A percentile compares a stretch with the other conserved stretches of the same genome.
Conservation (phyloP, 2,113 vertebrate genomes). For the Montifringilla adamsi region DNA sequence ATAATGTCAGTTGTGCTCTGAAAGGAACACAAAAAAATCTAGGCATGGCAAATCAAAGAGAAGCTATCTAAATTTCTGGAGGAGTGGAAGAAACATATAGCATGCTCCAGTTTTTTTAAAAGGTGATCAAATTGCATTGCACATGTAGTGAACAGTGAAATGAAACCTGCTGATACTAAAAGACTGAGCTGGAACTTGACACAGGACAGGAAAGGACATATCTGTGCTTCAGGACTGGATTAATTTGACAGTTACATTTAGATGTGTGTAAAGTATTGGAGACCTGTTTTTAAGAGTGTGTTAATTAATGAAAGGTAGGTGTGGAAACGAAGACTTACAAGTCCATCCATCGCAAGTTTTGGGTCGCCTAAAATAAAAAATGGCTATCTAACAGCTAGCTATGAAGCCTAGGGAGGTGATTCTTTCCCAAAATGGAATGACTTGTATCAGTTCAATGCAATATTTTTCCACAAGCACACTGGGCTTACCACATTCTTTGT, state of each 20-base stretch:
- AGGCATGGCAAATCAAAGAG: background rate
- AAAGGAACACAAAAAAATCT: background rate
- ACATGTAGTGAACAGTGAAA: background rate
- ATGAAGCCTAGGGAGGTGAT: background rate
- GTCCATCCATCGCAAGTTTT: background rate
- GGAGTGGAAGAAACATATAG: background rate
- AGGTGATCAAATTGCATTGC: background rate
- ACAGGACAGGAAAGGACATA: background rate
- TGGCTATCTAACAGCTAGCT: background rate
- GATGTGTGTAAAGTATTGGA: background rate
- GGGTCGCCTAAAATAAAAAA: background rate
- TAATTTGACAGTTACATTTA: background rate
- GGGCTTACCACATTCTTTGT: background rate
- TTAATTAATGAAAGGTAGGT: background rate
- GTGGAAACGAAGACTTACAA: background rate
- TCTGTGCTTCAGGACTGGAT: background rate
- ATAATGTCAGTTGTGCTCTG: background rate
- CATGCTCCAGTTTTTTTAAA: background rate
- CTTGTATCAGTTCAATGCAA: background rate
- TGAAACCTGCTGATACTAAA: background rate
- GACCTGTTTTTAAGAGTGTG: background rate
- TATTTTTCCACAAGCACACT: background rate
- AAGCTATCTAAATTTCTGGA: background rate
- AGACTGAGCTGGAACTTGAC: background rate
- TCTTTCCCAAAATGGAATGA: background rate